Base-by-base conservation (phyloP, 2,888 invertebrate species). In the Antheraea assamensis region DNA sequence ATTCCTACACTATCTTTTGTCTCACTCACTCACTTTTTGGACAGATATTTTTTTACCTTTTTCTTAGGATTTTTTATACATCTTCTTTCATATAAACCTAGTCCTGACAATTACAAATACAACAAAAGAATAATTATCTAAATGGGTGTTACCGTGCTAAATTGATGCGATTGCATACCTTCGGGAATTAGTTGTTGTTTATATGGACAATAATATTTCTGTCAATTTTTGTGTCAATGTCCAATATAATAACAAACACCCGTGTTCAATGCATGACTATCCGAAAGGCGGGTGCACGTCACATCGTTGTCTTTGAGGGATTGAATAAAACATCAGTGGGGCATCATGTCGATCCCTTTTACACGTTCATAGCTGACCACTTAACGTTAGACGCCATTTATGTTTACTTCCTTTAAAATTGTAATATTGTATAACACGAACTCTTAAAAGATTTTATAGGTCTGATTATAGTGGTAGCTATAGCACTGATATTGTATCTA, bases 241-340 rank as follows among this genome's bases (percentile, higher is more conserved):
- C 76, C 80, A 75, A 77, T 76, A 78, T 79, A 78, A 77, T 24
- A 27, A 3, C 77, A 64, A 71, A 74, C 70, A 75, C 74, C 74
- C 77, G 79, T 86, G 87, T 87, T 90, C 90, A 90, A 91, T 89
- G 88, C 86, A 88, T 87, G 88, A 87, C 84, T 84, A 83, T 83
- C 86, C 80, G 77, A 83, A 85, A 82, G 78, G 61, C 78, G 82
- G 83, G 86, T 86, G 86, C 88, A 84, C 87, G 85, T 88, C 88
- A 85, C 86, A 84, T 87, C 88, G 88, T 88, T 88, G 88, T 89
- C 87, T 90, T 88, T 83, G 83, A 81, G 79, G 80, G 80, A 80
- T 88, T 92, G 91, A 93, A 93, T 93, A 91, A 92, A 88, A 91
- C 91, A 93, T 91, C 81, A 79, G 82, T 77, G 76, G 80, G 83